These are phyloP conservation scores for Cerastis leucographa DNA, from an alignment of 2,888 invertebrate genomes.

Conservation along the genomic window DNA sequence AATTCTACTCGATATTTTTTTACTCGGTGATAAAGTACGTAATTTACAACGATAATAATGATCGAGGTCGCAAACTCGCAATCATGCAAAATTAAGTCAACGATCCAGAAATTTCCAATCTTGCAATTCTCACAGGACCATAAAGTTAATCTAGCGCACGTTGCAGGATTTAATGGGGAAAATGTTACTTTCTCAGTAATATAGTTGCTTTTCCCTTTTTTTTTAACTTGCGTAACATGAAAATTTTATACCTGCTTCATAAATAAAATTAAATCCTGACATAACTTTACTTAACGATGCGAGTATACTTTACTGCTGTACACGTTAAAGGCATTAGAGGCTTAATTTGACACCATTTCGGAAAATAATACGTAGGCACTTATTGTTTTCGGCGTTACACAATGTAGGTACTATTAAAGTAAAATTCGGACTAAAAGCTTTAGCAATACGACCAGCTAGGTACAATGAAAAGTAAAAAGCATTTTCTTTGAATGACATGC, in stretches of 20 bases:
- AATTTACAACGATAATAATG: conserved; percentile 45
- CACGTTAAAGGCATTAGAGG: conserved; percentile 39
- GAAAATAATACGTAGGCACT: conserved; percentile 29
- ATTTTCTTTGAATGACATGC: conserved; percentile 50
- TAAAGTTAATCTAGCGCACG: conserved; percentile 52
- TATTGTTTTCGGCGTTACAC: conserved; percentile 36
- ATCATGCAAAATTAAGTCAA: conserved; percentile 51
- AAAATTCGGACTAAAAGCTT: conserved; percentile 38
- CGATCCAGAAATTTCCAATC: conserved; percentile 45
- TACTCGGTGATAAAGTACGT: conserved; percentile 11
- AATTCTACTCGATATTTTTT: conserved; percentile 20
- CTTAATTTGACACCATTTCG: conserved; percentile 43
- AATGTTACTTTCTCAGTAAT: conserved; percentile 38
- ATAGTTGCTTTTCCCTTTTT: conserved; percentile 45
- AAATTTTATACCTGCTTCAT: conserved; percentile 56
- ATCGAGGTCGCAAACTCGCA: conserved; percentile 31
- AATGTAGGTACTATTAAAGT: conserved; percentile 25
- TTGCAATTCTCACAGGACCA: conserved; percentile 50
- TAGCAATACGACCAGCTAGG: conserved; percentile 27
- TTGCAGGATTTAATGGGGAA: conserved; percentile 46
- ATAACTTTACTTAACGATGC: conserved; percentile 60
- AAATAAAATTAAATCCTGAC: conserved; percentile 60
- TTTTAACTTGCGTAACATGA: conserved; percentile 31
- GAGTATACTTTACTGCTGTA: conserved; percentile 45
- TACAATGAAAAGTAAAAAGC: conserved; percentile 51